Percentiles rank a stretch among this genome's conserved stretches.
phyloP scores from a whole-genome alignment of 1,140 invertebrate genomes.

The Amyelois transitella region DNA sequence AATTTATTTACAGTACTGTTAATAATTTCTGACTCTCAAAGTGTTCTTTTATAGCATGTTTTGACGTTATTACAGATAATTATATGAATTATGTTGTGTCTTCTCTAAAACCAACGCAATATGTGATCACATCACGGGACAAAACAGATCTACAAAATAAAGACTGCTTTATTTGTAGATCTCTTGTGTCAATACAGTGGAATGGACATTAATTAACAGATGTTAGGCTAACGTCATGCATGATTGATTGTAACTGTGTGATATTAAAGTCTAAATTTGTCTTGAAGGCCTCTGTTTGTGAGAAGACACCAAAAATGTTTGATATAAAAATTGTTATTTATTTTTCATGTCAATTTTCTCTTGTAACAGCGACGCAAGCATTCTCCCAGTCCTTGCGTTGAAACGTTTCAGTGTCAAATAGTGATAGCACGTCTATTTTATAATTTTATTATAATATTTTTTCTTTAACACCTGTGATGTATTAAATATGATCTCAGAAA shows the following conservation, averaged over 20 bases:
- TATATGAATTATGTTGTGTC: constrained; percentile 64
- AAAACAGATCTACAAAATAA: background rate
- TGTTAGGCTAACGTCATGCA: background rate
- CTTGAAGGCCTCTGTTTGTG: constrained; percentile 15
- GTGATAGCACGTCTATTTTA: constrained; percentile 9
- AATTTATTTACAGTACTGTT: constrained; percentile 5
- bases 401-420: background rate
- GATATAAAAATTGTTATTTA: constrained; percentile 4
- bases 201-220: background rate
- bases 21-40: constrained; percentile 2
- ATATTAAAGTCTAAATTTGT: background rate
- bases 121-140: constrained; percentile 13
- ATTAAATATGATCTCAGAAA: constrained; percentile 75
- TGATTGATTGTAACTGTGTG: background rate
- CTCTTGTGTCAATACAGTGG: constrained; percentile 19
- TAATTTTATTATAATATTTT: constrained; percentile 57
- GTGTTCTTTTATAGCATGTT: constrained; percentile 5
- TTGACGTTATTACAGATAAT: constrained; percentile 46
- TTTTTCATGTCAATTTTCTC: background rate
- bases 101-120: constrained; percentile 33
- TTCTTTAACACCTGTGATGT: constrained; percentile 72
- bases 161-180: constrained; percentile 27
- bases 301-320: constrained; percentile 11
- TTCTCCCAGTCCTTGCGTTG: background rate
- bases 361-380: background rate